Percentiles rank a stretch among this genome's conserved stretches.
These are phyloP conservation scores for Hippopotamus amphibius DNA, from an alignment of 2,113 vertebrate species.

Conservation along the genomic window DNA sequence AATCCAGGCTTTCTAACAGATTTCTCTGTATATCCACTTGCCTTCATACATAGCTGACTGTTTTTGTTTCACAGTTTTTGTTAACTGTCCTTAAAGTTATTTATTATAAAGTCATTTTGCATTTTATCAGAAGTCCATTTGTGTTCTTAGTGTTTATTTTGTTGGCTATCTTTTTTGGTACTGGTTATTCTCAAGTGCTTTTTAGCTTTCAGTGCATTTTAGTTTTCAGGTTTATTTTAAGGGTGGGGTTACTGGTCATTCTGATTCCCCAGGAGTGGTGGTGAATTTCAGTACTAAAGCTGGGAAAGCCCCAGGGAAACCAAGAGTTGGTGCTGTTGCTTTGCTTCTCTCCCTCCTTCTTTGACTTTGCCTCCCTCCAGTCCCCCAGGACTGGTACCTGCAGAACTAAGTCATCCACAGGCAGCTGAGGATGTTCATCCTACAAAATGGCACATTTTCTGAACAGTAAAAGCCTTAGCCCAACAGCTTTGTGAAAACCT, in stretches of 20 bases:
- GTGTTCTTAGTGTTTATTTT: not conserved
- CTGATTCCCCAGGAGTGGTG: not conserved
- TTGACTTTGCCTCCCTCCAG: not conserved
- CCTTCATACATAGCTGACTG: not conserved
- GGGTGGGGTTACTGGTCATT: not conserved
- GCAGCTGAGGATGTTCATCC: not conserved
- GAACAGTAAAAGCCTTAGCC: not conserved
- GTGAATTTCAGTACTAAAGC: not conserved
- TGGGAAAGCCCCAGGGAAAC: not conserved
- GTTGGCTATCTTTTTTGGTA: not conserved
- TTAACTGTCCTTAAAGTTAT: not conserved
- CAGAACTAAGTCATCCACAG: not conserved
- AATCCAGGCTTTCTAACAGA: not conserved
- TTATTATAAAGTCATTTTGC: not conserved
- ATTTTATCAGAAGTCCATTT: slow-evolving; percentile 25
- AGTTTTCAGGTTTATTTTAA: slow-evolving; percentile 15
- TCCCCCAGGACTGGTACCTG: not conserved
- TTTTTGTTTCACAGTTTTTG: not conserved
- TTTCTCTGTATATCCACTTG: not conserved
- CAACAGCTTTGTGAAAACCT: not conserved
- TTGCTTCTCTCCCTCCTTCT: not conserved
- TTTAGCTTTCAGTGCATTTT: not conserved
- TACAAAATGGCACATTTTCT: not conserved
- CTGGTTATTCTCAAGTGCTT: not conserved
- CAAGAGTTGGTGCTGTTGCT: not conserved